Evolutionary conservation across 2,113 vertebrate species (phyloP).

Genomic region (Malurus melanocephalus): DNA sequence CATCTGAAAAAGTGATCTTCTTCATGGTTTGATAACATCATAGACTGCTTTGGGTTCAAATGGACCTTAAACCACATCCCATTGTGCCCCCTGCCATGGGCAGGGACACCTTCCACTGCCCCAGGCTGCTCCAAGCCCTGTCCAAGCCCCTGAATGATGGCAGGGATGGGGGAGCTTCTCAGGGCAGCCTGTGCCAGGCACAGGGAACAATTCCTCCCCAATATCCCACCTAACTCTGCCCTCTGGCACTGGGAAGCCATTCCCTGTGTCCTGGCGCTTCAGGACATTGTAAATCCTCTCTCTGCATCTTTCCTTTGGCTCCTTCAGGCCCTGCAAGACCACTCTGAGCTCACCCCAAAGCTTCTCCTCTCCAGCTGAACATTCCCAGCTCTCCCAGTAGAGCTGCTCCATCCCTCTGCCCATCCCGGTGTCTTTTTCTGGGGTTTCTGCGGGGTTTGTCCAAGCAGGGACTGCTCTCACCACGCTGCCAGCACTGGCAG

Average conservation of each 20-base stretch:
- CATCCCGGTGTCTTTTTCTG: neutral
- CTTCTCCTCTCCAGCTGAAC: neutral
- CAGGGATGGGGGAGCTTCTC: neutral
- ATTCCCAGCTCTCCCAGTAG: neutral
- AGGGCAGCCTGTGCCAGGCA: neutral
- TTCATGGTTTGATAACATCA: fast-evolving
- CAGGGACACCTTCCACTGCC: neutral
- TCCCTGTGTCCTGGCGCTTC: neutral
- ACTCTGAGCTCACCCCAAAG: fast-evolving
- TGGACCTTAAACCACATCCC: neutral
- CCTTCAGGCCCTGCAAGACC: neutral
- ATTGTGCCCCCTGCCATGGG: neutral
- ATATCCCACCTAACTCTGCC: no score
- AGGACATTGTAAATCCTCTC: neutral
- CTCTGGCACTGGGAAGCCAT: neutral
- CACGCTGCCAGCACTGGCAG: fast-evolving
- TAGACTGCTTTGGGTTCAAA: neutral
- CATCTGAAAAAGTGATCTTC: neutral
- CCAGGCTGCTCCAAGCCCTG: neutral
- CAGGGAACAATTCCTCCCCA: neutral
- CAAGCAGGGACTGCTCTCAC: neutral
- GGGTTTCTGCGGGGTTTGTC: neutral
- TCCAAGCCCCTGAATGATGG: neutral
- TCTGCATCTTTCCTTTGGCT: neutral
- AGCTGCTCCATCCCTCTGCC: neutral